Evolutionary conservation across 2,888 invertebrate genomes (phyloP), one percentile per base, ranked within the genome.

Genomic region (Herminia tarsipennalis): DNA sequence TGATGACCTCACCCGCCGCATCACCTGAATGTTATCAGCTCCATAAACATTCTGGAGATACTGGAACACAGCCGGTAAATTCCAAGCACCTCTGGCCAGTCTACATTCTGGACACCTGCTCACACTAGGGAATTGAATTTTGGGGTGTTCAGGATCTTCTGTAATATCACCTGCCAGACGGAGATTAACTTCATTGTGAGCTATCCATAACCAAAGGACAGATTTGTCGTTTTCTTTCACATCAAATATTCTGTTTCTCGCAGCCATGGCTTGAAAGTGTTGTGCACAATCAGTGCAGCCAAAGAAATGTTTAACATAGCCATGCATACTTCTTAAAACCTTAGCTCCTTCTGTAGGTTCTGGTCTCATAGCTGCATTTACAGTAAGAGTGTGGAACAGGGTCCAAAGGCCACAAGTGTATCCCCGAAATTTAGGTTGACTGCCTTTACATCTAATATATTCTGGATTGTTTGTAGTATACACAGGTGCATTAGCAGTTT

Each of bases 371-470:
- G 93, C 93, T 6, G 96, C 95, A 75, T 95, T 95, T 0, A 98
- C 96, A 0, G 98, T 97, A 42, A 99, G 84, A 22, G 95, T 96
- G 76, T 99, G 99, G 78, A 98, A 99, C 63, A 98, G 86, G 8
- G 95, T 96, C 99, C 99, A 99, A 20, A 99, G 89, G 0, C 98
- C 96, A 85, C 99, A 99, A 0, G 98, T 96, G 80, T 97, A 99
- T 6, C 98, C 98, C 35, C 99, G 93, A 67, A 93, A 94, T 49
- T 93, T 92, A 0, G 94, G 84, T 42, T 93, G 92, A 64, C 98
- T 98, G 5, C 98, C 97, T 63, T 92, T 93, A 76, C 99, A 99
- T 1, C 95, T 95, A 21, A 96, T 83, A 94, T 96, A 99, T 46
- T 91, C 86, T 36, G 89, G 67, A 6, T 90, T 83, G 6, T 90